Evolutionary conservation across 2,797 vertebrate species (phyloP).

Genomic region (Morus bassanus): DNA sequence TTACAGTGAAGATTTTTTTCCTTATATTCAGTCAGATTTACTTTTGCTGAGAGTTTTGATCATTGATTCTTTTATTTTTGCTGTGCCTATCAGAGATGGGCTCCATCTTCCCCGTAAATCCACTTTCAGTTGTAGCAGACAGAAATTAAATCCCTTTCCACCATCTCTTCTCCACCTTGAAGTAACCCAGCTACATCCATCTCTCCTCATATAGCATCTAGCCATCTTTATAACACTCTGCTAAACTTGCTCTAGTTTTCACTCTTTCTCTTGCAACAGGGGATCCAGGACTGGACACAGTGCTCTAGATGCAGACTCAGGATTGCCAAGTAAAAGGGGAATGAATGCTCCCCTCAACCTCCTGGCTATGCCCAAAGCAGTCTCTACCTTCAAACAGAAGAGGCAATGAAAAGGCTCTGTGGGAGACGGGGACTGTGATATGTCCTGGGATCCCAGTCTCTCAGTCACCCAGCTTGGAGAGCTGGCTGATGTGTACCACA

Average conservation of each 20-base stretch:
- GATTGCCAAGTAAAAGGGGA: neutral
- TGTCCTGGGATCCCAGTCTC: neutral
- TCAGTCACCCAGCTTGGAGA: neutral
- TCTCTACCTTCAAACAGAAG: neutral
- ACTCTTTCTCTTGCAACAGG: neutral
- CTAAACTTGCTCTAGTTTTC: neutral
- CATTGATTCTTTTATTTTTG: neutral
- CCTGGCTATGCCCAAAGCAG: neutral
- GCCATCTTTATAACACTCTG: neutral
- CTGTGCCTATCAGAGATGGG: neutral
- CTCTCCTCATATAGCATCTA: neutral
- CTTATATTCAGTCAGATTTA: neutral
- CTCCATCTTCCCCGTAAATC: neutral
- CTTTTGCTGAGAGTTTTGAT: neutral
- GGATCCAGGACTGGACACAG: neutral
- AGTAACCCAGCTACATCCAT: neutral
- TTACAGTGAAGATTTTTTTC: neutral
- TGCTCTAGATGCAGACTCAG: neutral
- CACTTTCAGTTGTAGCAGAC: neutral
- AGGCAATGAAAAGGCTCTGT: neutral
- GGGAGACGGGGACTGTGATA: accelerated
- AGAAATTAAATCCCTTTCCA: neutral
- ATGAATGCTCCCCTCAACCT: neutral
- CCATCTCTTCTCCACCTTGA: neutral
- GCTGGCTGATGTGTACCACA: neutral